A percentile compares a stretch with the other conserved stretches of the same genome.
Conservation (phyloP, 1,140 invertebrate genomes). For the Nephotettix cincticeps region DNA sequence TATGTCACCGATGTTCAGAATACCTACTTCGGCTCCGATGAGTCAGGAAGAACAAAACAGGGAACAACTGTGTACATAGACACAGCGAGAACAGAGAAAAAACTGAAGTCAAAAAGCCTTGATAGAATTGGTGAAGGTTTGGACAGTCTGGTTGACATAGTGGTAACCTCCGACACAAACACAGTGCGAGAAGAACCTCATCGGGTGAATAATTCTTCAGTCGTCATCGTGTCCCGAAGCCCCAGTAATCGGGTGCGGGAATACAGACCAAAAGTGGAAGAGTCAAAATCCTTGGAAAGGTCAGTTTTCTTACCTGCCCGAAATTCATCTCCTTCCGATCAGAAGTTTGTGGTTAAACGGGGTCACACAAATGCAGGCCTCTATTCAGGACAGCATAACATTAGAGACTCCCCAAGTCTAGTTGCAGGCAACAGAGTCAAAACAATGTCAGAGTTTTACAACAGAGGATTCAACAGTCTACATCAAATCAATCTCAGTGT, state of each 20-base stretch:
- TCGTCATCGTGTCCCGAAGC: conserved; percentile 35
- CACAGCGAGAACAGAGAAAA: conserved; percentile 44
- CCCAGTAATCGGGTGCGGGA: conserved; percentile 10
- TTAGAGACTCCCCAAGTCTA: conserved; percentile 43
- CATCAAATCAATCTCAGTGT: conserved; percentile 38
- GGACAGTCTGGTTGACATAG: conserved; percentile 69
- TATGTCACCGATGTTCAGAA: conserved; percentile 26
- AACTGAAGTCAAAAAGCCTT: conserved; percentile 68
- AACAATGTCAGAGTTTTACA: conserved; percentile 41
- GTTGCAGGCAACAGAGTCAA: conserved; percentile 49
- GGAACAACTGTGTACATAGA: conserved; percentile 38
- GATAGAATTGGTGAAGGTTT: conserved; percentile 74
- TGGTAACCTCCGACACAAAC: conserved; percentile 56
- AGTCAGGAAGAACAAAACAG: conserved; percentile 10
- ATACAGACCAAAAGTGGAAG: background rate
- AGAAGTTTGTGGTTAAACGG: conserved; percentile 50
- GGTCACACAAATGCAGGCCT: conserved; percentile 59
- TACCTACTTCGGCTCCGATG: background rate
- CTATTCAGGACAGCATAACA: conserved; percentile 55
- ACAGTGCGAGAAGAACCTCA: conserved; percentile 31
- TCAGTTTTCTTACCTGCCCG: conserved; percentile 33
- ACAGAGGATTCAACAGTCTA: conserved; percentile 30
- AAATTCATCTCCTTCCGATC: conserved; percentile 14
- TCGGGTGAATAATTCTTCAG: conserved; percentile 24
- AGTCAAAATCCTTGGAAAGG: conserved; percentile 22